phyloP scores from a whole-genome alignment of 2,797 vertebrate species.

The Channallabes apus region DNA sequence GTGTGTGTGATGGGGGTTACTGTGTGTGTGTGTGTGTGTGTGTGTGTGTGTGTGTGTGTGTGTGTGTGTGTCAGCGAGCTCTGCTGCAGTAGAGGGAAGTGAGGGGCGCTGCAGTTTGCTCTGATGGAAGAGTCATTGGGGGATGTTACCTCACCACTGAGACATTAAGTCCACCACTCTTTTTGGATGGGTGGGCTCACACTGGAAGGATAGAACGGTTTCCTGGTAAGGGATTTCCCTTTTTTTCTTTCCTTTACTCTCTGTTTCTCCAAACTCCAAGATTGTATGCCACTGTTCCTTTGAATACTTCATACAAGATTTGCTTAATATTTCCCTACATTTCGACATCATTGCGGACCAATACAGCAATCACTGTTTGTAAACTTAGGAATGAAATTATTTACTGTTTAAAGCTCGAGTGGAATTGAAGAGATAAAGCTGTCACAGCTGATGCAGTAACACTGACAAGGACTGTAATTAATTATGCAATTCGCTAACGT shows the following conservation, averaged over 20 bases:
- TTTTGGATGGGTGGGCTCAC: conserved; percentile 70
- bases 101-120: conserved; percentile 79
- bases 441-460: conserved; percentile 35
- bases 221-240: conserved; percentile 68
- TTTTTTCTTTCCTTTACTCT: background rate
- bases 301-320: conserved; percentile 9
- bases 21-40: conserved; percentile 24
- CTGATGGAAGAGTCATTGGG: conserved; percentile 70
- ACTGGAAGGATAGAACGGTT: conserved; percentile 63
- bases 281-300: background rate
- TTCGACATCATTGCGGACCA: background rate
- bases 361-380: background rate
- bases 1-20: background rate
- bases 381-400: conserved; percentile 19
- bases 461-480: conserved; percentile 36
- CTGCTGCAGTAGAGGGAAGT: conserved; percentile 79
- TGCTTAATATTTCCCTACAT: background rate
- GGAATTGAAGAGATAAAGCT: conserved; percentile 1
- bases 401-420: conserved; percentile 3
- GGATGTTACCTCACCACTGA: conserved; percentile 71
- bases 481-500: conserved; percentile 32
- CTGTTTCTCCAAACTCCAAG: conserved; percentile 1
- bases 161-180: conserved; percentile 60
- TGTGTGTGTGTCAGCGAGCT: conserved; percentile 51
- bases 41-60: conserved; percentile 30